Evolutionary conservation across 2,888 invertebrate species (phyloP).

Genomic region (Callyntrura guangdongensis): DNA sequence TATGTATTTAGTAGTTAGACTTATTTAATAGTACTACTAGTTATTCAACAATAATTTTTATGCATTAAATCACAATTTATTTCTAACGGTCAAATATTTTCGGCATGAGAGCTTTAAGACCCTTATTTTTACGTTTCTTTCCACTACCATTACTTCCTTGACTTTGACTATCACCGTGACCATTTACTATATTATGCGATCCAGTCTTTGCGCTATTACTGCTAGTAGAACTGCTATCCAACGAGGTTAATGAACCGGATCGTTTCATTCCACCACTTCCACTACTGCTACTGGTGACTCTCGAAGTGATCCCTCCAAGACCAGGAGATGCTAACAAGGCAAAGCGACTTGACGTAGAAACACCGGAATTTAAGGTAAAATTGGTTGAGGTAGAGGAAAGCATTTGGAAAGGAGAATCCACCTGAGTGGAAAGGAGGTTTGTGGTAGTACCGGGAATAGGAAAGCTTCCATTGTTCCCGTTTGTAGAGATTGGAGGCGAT

Average conservation of each 20-base stretch:
- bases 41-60: neutral
- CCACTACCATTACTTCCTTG: slow-evolving; percentile 70
- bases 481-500: slow-evolving; percentile 15
- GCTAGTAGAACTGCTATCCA: slow-evolving; percentile 74
- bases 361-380: slow-evolving; percentile 61
- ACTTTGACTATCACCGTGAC: slow-evolving; percentile 77
- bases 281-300: neutral
- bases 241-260: slow-evolving; percentile 67
- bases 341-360: slow-evolving; percentile 79
- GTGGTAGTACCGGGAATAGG: neutral
- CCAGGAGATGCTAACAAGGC: slow-evolving; percentile 78
- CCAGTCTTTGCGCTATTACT: slow-evolving; percentile 61
- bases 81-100: slow-evolving; percentile 82
- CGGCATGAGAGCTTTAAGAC: slow-evolving; percentile 83
- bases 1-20: neutral
- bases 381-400: slow-evolving; percentile 61
- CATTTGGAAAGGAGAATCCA: slow-evolving; percentile 74
- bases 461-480: neutral
- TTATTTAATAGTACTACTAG: neutral
- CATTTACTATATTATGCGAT: slow-evolving; percentile 50
- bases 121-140: slow-evolving; percentile 81
- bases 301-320: slow-evolving; percentile 55
- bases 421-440: slow-evolving; percentile 61
- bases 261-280: slow-evolving; percentile 31
- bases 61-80: slow-evolving; percentile 2